phyloP scores from a whole-genome alignment of 2,797 vertebrate genomes.

The Acipenser ruthenus region DNA sequence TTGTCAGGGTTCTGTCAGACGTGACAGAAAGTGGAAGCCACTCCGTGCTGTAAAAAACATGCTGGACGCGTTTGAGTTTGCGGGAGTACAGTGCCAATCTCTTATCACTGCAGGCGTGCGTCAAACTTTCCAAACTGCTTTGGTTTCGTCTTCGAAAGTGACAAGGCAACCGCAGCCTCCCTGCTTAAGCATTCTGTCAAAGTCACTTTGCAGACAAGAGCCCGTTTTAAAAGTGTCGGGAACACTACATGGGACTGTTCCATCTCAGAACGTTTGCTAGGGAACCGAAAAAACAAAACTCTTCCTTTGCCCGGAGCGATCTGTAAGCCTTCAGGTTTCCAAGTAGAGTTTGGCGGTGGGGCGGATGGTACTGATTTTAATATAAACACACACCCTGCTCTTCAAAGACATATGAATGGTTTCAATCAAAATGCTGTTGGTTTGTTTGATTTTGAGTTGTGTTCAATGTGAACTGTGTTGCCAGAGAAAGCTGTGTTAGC shows the following conservation, averaged over 20 bases:
- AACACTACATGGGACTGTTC: conserved; percentile 1
- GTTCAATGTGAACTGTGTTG: not conserved
- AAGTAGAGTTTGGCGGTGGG: not conserved
- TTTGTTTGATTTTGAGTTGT: not conserved
- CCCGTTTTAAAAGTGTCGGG: not conserved
- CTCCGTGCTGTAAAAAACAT: not conserved
- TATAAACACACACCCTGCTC: not conserved
- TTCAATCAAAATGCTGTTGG: conserved; percentile 3
- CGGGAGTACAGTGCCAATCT: not conserved
- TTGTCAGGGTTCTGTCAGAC: not conserved
- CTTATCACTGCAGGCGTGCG: not conserved
- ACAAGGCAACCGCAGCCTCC: not conserved
- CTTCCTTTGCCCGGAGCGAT: conserved; percentile 1
- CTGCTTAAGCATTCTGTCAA: conserved; percentile 4
- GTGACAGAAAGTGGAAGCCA: not conserved
- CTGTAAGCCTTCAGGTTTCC: conserved; percentile 6
- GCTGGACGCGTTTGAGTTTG: not conserved
- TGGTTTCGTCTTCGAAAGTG: not conserved
- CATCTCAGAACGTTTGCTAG: conserved; percentile 12
- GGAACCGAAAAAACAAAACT: conserved; percentile 13
- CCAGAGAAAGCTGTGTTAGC: not conserved
- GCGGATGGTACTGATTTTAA: conserved; percentile 2
- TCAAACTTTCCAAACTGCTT: conserved; percentile 1
- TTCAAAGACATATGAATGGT: not conserved
- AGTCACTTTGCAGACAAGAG: conserved; percentile 3